phyloP scores from a whole-genome alignment of 1,140 invertebrate species.

The Macrobrachium nipponense region DNA sequence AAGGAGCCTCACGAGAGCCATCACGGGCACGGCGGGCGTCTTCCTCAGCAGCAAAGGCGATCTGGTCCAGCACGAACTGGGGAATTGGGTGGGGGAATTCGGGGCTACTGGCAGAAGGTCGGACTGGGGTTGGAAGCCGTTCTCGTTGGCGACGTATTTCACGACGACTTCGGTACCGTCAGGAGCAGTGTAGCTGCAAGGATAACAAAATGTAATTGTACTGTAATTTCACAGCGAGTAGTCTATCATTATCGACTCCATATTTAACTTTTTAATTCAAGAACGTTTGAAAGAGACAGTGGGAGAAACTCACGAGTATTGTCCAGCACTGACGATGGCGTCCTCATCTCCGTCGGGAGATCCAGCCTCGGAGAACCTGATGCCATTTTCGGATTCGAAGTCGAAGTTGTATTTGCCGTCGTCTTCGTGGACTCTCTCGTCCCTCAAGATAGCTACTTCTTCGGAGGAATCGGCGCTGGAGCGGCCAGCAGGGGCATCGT shows the following conservation, averaged over 20 bases:
- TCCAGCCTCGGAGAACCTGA: constrained; percentile 39
- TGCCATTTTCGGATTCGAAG: constrained; percentile 54
- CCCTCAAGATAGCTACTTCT: constrained; percentile 19
- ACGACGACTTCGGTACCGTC: constrained; percentile 19
- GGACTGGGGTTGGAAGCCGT: constrained; percentile 81
- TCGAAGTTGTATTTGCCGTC: constrained; percentile 53
- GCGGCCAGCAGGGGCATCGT: background rate
- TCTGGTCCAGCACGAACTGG: constrained; percentile 37
- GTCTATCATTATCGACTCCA: too few species aligned
- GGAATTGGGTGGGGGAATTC: constrained; percentile 68
- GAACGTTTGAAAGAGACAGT: too few species aligned
- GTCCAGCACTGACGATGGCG: constrained; percentile 40
- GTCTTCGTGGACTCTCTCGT: constrained; percentile 34
- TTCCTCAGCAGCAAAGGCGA: background rate
- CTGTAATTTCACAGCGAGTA: too few species aligned
- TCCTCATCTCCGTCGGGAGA: constrained; percentile 49
- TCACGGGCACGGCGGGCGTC: background rate
- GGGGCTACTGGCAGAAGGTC: constrained; percentile 78
- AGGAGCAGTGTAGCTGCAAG: constrained; percentile 1
- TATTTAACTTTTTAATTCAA: too few species aligned
- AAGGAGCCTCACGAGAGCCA: too few species aligned
- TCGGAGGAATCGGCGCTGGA: background rate
- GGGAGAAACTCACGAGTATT: constrained; percentile 39
- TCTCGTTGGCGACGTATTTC: constrained; percentile 65
- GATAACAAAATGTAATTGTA: too few species aligned